Base-by-base conservation (phyloP, 2,888 invertebrate genomes). In the Synanthedon andrenaeformis region DNA sequence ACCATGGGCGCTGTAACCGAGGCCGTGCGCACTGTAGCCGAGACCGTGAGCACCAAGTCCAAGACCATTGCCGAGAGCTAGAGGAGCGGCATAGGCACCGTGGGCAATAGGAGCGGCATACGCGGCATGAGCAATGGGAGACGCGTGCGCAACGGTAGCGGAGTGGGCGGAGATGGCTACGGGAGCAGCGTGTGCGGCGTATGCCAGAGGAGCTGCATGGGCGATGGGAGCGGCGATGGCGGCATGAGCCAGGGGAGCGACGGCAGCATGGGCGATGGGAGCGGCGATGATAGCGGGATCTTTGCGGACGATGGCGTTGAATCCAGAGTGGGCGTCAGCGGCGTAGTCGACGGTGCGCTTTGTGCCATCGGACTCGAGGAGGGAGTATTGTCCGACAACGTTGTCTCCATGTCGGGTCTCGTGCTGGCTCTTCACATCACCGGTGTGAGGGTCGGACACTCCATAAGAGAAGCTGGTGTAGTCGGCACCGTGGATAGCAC, bases 371-470 rank as follows among this genome's bases (percentile, higher is more conserved):
- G 89, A 76, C 59, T 81, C 55, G 84, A 89, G 61, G n/a, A 61
- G 58, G 10, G 61, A 61, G 58, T 61, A 61, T 53, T 61, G 61
- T 42, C 61, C 61, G 49, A 82, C 81, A 13, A 89, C 89, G 51
- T 82, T 80, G 66, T 89, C 88, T 14, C 89, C 89, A 55, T 78
- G 77, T 13, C 89, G 82, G 4, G 78, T 77, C 72, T 89, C 89
- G 51, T 82, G 81, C 66, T 89, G 89, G 55, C 56, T 57, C 56
- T 61, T 61, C 54, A 61, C 56, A 50, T 61, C 61, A 6, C 61
- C 61, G 49, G 61, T 61, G 56, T 61, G 56, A 3, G 61, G 61
- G 56, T 61, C 61, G 57, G 58, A 54, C 14, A 61, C 61, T 14
- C 58, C 61, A 49, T 61, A 61, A 10, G 61, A 58, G 58, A 61